Evolutionary conservation across 2,113 vertebrate genomes (phyloP).

Genomic region (Neopipo cinnamomea): DNA sequence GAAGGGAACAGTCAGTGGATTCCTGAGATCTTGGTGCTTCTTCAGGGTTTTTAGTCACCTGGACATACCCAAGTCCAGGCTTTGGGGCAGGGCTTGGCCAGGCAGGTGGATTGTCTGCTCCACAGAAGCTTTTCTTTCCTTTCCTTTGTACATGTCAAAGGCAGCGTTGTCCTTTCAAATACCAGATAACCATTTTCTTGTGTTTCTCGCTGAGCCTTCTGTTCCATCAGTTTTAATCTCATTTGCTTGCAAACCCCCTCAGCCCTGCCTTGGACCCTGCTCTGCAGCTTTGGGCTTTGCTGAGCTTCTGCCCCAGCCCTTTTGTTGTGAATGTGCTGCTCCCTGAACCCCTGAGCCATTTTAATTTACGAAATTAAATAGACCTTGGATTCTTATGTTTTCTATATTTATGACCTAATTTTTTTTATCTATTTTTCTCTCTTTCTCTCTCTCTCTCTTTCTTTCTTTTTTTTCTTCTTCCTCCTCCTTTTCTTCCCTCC

Average conservation of each 20-base stretch:
- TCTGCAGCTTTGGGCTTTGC: slow-evolving; percentile 74
- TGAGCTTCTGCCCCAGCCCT: slow-evolving; percentile 71
- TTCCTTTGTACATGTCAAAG: background rate
- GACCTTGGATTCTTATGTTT: slow-evolving; percentile 85
- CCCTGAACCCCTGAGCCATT: slow-evolving; percentile 66
- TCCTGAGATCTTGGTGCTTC: background rate
- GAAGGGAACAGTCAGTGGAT: background rate
- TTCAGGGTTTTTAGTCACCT: background rate
- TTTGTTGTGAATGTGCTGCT: slow-evolving; percentile 53
- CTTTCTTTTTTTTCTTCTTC: slow-evolving; percentile 51
- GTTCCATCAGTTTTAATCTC: slow-evolving; percentile 56
- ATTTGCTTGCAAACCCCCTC: slow-evolving; percentile 66
- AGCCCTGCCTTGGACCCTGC: slow-evolving; percentile 47
- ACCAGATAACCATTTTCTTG: background rate
- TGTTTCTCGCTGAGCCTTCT: background rate
- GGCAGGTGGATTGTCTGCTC: background rate
- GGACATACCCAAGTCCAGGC: background rate
- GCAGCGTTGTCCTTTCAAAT: slow-evolving; percentile 28
- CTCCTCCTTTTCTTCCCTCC: slow-evolving; percentile 49
- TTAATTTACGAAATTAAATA: slow-evolving; percentile 81
- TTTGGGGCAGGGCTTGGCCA: background rate
- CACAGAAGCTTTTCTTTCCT: background rate
- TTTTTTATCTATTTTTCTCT: slow-evolving; percentile 85
- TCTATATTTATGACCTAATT: slow-evolving; percentile 95
- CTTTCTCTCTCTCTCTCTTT: slow-evolving; percentile 62